phyloP scores from a whole-genome alignment of 1,140 invertebrate species.

The Zophobas atratus region DNA sequence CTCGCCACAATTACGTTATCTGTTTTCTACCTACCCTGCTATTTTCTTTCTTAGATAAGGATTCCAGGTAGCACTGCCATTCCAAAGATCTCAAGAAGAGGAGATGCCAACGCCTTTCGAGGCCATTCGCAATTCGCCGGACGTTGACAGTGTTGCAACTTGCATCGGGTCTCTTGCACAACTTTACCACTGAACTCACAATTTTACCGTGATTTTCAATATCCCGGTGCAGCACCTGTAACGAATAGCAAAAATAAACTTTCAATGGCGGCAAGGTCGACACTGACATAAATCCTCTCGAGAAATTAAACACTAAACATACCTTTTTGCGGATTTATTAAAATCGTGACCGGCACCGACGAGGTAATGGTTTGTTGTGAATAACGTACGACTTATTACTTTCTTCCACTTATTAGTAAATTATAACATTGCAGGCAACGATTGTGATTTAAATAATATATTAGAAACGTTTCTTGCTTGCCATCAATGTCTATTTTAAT shows the following conservation, averaged over 20 bases:
- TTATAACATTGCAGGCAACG: constrained; percentile 38
- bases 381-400: constrained; percentile 43
- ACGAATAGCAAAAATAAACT: constrained; percentile 56
- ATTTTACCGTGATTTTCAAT: constrained; percentile 89
- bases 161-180: constrained; percentile 70
- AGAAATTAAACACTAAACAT: constrained; percentile 22
- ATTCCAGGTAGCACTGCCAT: constrained; percentile 88
- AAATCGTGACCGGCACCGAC: constrained; percentile 39
- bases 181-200: constrained; percentile 83
- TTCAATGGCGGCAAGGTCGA: constrained; percentile 16
- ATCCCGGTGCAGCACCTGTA: constrained; percentile 87
- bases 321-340: constrained; percentile 38
- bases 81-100: constrained; percentile 90
- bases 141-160: constrained; percentile 64
- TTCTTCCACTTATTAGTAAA: constrained; percentile 45
- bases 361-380: constrained; percentile 26
- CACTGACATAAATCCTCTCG: constrained; percentile 14
- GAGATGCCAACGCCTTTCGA: constrained; percentile 90
- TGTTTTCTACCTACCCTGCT: constrained; percentile 56
- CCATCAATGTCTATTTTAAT: constrained; percentile 39
- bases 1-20: no score
- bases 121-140: constrained; percentile 70
- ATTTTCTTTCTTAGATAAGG: constrained; percentile 57
- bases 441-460: constrained; percentile 44
- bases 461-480: constrained; percentile 43